Evolutionary conservation across 2,113 vertebrate species (phyloP).

Genomic region (Sphyrna mokarran): DNA sequence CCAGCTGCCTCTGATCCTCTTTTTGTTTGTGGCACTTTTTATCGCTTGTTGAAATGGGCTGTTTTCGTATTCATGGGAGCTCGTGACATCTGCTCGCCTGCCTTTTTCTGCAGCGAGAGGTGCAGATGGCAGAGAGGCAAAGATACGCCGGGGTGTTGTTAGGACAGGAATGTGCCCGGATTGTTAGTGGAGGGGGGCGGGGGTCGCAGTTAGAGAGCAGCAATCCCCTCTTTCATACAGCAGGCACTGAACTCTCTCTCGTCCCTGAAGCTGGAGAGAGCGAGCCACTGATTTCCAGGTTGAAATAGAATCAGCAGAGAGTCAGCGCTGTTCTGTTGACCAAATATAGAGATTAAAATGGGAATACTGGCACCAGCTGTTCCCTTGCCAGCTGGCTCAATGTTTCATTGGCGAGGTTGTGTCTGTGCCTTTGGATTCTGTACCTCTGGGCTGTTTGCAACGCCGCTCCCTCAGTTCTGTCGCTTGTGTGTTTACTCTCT

Average conservation of each 20-base stretch:
- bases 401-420: background rate
- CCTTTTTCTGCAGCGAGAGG: background rate
- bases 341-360: conserved; percentile 3
- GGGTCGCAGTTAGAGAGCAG: background rate
- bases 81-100: background rate
- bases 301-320: background rate
- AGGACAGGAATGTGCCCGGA: background rate
- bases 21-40: background rate
- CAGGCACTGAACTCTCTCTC: background rate
- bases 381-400: background rate
- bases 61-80: background rate
- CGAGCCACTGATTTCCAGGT: background rate
- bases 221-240: background rate
- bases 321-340: background rate
- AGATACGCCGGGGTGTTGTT: background rate
- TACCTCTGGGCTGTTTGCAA: background rate
- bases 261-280: background rate
- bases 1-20: background rate
- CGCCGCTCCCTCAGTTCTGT: background rate
- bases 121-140: background rate
- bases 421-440: background rate
- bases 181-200: no score
- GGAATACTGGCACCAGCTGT: background rate
- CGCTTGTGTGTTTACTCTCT: background rate
- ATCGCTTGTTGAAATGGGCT: background rate